A percentile compares a stretch with the other conserved stretches of the same genome.
phyloP scores from a whole-genome alignment of 2,888 invertebrate species.

The Sinhomidia bicolor region DNA sequence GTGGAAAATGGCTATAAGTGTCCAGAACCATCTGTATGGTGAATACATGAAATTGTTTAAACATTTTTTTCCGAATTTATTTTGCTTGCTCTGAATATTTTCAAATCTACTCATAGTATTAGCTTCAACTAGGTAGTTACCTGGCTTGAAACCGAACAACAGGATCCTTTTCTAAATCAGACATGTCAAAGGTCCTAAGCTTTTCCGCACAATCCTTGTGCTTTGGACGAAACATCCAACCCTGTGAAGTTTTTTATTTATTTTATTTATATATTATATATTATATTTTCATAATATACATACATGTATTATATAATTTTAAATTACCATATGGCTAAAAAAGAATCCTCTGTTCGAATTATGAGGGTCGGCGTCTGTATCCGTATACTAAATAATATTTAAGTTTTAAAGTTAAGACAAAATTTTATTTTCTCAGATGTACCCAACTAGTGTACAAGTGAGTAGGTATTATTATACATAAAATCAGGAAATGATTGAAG shows the following conservation, averaged over 20 bases:
- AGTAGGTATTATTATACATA: no score
- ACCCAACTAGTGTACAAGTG: no score
- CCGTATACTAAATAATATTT: slow-evolving; percentile 89
- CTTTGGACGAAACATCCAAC: slow-evolving; percentile 95
- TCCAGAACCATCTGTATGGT: slow-evolving; percentile 75
- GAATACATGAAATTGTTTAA: not conserved
- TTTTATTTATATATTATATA: no score
- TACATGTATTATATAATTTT: no score
- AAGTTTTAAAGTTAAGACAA: no score
- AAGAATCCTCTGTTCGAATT: slow-evolving; percentile 96
- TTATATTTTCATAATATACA: no score
- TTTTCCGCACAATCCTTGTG: slow-evolving; percentile 94
- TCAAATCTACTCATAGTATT: no score
- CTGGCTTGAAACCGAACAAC: slow-evolving; percentile 93
- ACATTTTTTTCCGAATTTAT: not conserved
- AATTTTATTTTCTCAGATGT: no score
- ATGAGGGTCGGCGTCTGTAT: slow-evolving; percentile 96
- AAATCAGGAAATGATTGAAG: not conserved
- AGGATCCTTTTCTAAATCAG: slow-evolving; percentile 90
- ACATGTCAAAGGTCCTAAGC: slow-evolving; percentile 92
- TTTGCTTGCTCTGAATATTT: no score
- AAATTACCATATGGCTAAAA: slow-evolving; percentile 96
- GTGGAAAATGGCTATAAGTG: not conserved
- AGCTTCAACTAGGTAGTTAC: no score
- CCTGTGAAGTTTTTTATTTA: no score